A percentile compares a stretch with the other conserved stretches of the same genome.
Conservation (phyloP, 2,113 vertebrate species). For the Zosterops borbonicus region DNA sequence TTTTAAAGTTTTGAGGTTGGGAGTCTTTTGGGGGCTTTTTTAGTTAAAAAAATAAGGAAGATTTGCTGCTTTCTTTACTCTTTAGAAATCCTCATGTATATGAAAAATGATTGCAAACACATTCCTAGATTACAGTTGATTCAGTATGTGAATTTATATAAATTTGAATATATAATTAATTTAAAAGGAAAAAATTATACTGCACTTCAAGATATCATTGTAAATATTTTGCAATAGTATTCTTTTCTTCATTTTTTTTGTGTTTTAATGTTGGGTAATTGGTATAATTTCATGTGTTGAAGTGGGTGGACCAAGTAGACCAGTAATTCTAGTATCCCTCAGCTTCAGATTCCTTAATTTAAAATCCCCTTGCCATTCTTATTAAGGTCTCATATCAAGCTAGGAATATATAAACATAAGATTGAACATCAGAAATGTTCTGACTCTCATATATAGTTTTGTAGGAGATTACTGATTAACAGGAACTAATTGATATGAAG, state of each 20-base stretch:
- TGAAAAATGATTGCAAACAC: background rate
- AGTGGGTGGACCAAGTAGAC: background rate
- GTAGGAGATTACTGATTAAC: background rate
- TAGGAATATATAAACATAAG: background rate
- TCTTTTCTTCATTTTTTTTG: background rate
- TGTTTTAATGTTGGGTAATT: background rate
- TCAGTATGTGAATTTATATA: background rate
- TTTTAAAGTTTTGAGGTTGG: background rate
- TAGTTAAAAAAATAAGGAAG: background rate
- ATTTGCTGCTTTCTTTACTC: background rate
- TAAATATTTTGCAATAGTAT: background rate
- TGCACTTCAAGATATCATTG: background rate
- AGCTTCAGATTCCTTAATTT: background rate
- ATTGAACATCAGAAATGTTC: background rate
- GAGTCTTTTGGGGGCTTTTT: fast-evolving
- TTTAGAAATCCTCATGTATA: background rate
- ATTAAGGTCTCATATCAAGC: background rate
- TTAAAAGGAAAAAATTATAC: background rate
- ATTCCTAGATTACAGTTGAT: background rate
- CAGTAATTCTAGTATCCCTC: background rate
- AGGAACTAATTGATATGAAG: background rate
- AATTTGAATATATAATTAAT: background rate
- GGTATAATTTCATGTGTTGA: background rate
- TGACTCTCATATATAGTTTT: background rate
- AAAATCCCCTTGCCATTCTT: background rate